Base-by-base conservation (phyloP, 2,888 invertebrate genomes). In the Chesias legatella region DNA sequence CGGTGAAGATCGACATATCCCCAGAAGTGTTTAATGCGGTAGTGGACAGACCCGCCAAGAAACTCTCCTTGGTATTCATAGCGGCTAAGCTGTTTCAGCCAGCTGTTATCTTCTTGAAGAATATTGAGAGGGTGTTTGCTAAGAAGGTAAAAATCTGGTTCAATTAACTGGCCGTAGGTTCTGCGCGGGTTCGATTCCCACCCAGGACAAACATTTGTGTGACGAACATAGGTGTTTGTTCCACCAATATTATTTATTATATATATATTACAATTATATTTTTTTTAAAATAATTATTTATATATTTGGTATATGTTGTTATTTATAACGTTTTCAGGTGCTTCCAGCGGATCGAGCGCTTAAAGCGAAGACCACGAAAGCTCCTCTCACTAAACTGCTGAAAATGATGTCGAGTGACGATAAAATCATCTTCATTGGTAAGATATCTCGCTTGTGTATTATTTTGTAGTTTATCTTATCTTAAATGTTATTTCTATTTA, bases 381-480 rank as follows among this genome's bases (percentile, higher is more conserved):
- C 10, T 0, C 25, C 44, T 0, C 39, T 76, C 0, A 11, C 22
- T 0, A 74, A 68, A 32, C 2, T 60, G 1, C 33, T 75, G 1
- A 72, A 64, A 36, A 40, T 47, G 1, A 51, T 76, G 13, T 21
- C 33, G 0, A 13, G 13, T 0, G 58, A 65, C 0, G 73, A 75
- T 10, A 72, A 72, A 47, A 31, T 76, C 2, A 73, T 76, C 33
- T 73, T 76, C 41, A 73, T 76, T 17, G 75, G 75, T 73, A 33
- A 53, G 38, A 43, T 7, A 1, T 13, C 21, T 11, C 4, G 5
- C 24, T 29, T 17, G 1, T 8, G 2, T 5, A 8, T 4, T 34
- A 6, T 8, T 22, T 4, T 7, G 24, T 35, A 11, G 13, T 25
- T n/a, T n/a, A n/a, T n/a, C n/a, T n/a, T n/a, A n/a, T n/a, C n/a